Base-by-base conservation (phyloP, 2,113 vertebrate species). In the Cavia porcellus region DNA sequence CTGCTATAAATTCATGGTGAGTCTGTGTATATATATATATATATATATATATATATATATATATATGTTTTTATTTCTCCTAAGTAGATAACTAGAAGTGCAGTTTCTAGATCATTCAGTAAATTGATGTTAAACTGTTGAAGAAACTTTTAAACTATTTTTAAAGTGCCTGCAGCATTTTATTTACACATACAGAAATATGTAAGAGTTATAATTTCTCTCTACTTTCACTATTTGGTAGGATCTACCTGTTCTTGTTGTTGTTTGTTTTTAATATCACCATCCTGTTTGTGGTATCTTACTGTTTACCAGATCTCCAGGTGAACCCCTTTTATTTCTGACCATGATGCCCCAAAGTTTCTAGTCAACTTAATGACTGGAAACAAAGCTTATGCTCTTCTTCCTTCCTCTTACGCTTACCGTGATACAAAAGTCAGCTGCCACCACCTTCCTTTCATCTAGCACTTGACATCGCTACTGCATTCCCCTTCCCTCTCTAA, bases 21-120 rank as follows among this genome's bases (percentile, higher is more conserved):
- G 57, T 59, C 35, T 68, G 47, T 32, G 11, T n/a, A n/a, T n/a
- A n/a, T n/a, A n/a, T n/a, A n/a, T n/a, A n/a, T n/a, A n/a, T n/a
- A n/a, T n/a, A n/a, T n/a, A n/a, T n/a, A n/a, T n/a, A n/a, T n/a
- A n/a, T n/a, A n/a, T n/a, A n/a, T 47, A 35, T 47, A 75, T 52
- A 9, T 12, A 70, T 66, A 35, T 32, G 38, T 79, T 93, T 96
- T 89, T 47, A 79, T 81, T 94, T 97, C 74, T 93, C 74, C 68
- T 83, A 84, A 38, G 30, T 30, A 84, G 80, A 92, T 24, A 88
- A 22, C 68, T 64, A 59, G 24, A 52, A 85, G 15, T 85, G 22
- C 64, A 83, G 79, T 74, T 92, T 24, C 55, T 88, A 45, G 38
- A 28, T 83, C 74, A 82, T 62, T 32, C 47, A 83, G 32, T 89